A percentile compares a stretch with the other conserved stretches of the same genome.
phyloP scores from a whole-genome alignment of 2,113 vertebrate species.

The Lathamus discolor region DNA sequence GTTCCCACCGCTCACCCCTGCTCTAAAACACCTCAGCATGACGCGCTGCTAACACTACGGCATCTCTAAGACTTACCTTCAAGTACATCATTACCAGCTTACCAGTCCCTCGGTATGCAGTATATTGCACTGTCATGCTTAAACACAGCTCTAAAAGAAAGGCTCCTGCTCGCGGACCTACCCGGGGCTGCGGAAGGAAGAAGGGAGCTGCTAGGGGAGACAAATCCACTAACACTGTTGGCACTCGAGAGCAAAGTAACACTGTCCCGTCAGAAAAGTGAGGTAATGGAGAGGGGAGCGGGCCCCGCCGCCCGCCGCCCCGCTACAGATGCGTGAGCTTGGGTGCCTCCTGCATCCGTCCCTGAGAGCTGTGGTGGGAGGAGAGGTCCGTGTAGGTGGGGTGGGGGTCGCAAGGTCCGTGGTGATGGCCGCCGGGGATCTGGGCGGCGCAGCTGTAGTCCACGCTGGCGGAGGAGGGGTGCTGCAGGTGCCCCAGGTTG shows the following conservation, averaged over 20 bases:
- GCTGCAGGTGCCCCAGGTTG: slow-evolving; percentile 97
- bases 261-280: slow-evolving; percentile 76
- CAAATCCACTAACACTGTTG: slow-evolving; percentile 82
- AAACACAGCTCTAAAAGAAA: slow-evolving; percentile 75
- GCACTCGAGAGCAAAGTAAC: slow-evolving; percentile 83
- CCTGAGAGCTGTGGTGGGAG: slow-evolving; percentile 98
- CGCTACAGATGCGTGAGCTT: slow-evolving; percentile 99
- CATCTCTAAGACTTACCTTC: slow-evolving; percentile 95
- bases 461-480: slow-evolving; percentile 98
- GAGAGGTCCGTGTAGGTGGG: slow-evolving; percentile 99
- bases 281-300: slow-evolving; percentile 92
- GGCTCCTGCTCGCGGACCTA: slow-evolving; percentile 73
- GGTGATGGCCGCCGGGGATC: slow-evolving; percentile 97
- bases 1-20: slow-evolving; percentile 62
- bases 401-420: slow-evolving; percentile 99
- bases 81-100: slow-evolving; percentile 86
- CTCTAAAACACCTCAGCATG: slow-evolving; percentile 80
- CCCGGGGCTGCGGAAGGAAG: slow-evolving; percentile 40
- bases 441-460: slow-evolving; percentile 99
- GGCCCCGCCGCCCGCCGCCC: slow-evolving; percentile 73
- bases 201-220: slow-evolving; percentile 73
- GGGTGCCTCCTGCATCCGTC: slow-evolving; percentile 98
- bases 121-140: slow-evolving; percentile 88
- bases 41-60: slow-evolving; percentile 79
- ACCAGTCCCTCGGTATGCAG: slow-evolving; percentile 77